These are phyloP conservation scores for Madoqua kirkii DNA, from an alignment of 2,113 vertebrate genomes.

Conservation along the genomic window DNA sequence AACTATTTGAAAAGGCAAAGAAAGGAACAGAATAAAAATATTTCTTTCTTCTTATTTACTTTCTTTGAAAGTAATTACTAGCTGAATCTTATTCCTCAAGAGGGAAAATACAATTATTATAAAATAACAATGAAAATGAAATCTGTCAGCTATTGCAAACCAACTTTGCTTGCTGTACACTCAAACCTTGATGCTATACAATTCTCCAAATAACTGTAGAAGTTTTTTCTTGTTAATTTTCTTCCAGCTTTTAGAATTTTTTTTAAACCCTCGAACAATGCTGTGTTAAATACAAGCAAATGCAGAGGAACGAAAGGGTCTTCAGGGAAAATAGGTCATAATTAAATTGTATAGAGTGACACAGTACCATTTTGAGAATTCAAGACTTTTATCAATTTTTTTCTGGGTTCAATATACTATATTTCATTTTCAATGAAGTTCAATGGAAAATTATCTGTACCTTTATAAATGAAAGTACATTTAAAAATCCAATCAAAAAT, in stretches of 20 bases:
- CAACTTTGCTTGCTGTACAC: not conserved
- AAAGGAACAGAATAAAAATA: not conserved
- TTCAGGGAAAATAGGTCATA: not conserved
- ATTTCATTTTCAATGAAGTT: not conserved
- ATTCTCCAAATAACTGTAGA: not conserved
- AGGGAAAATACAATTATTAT: not conserved
- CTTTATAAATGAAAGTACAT: not conserved
- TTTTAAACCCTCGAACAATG: not conserved
- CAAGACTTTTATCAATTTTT: not conserved
- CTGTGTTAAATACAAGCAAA: not conserved
- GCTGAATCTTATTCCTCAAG: not conserved
- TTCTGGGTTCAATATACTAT: not conserved
- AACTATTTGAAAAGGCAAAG: not conserved
- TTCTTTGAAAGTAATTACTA: not conserved
- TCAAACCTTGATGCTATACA: not conserved
- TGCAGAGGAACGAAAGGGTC: not conserved
- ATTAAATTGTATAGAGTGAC: not conserved
- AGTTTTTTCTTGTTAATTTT: not conserved
- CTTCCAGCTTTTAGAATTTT: not conserved
- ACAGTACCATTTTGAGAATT: not conserved
- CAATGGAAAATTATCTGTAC: not conserved
- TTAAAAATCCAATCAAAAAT: not conserved
- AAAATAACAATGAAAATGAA: not conserved
- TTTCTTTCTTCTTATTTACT: not conserved
- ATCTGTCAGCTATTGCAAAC: not conserved